Percentiles rank a stretch among this genome's conserved stretches.
Conservation (phyloP, 2,888 invertebrate genomes). For the Beris chalybata region DNA sequence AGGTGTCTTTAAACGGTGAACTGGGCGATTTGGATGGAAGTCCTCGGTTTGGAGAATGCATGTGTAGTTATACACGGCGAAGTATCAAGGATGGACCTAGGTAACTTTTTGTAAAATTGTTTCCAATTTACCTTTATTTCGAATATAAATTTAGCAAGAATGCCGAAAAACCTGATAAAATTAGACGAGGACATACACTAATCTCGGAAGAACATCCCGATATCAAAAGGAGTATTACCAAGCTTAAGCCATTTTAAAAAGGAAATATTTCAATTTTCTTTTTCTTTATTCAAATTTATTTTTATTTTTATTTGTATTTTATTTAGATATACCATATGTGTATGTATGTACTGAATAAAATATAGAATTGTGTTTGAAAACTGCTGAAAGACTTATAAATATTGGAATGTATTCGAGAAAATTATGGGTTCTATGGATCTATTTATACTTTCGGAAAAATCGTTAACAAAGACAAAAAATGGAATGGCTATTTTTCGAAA, state of each 20-base stretch:
- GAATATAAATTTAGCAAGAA: background rate
- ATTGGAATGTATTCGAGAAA: no score
- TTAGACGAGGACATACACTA: background rate
- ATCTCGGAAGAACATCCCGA: constrained; percentile 2
- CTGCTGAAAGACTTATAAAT: no score
- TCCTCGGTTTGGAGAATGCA: constrained; percentile 5
- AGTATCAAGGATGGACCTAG: constrained; percentile 4
- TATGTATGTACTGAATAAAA: no score
- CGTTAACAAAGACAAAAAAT: no score
- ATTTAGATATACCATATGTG: no score
- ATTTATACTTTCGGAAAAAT: no score
- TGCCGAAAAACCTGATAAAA: background rate
- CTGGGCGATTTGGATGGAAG: constrained; percentile 13
- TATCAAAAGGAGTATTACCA: background rate
- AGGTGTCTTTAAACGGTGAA: background rate
- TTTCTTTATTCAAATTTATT: no score
- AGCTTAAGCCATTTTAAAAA: constrained; percentile 6
- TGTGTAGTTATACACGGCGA: constrained; percentile 7
- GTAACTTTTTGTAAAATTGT: background rate
- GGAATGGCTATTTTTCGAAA: no score
- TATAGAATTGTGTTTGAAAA: no score
- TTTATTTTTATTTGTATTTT: no score
- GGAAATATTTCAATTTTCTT: background rate
- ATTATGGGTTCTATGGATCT: no score
- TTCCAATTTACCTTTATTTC: background rate